Percentiles rank a stretch among this genome's conserved stretches.
These are phyloP conservation scores for Abrostola triplasia DNA, from an alignment of 2,888 invertebrate species.

Conservation along the genomic window DNA sequence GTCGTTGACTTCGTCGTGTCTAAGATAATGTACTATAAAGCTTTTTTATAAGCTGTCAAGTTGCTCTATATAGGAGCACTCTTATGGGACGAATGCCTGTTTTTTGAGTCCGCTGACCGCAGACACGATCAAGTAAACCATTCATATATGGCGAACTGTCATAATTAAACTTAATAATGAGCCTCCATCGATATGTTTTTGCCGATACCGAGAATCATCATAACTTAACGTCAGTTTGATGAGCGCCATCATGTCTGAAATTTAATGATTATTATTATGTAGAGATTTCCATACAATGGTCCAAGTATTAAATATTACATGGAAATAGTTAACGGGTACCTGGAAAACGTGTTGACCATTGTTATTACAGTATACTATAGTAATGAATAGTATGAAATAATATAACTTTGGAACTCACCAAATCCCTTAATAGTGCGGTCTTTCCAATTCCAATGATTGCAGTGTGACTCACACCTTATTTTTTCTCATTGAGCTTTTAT, in stretches of 20 bases:
- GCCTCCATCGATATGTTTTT: slow-evolving; percentile 79
- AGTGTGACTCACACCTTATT: too few relatives aligned
- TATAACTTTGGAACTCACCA: too few relatives aligned
- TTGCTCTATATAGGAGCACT: slow-evolving; percentile 75
- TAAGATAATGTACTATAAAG: slow-evolving; percentile 70
- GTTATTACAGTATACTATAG: not conserved
- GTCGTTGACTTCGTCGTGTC: slow-evolving; percentile 64
- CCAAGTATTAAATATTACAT: slow-evolving; percentile 48
- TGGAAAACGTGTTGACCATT: slow-evolving; percentile 4
- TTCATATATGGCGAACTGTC: slow-evolving; percentile 86
- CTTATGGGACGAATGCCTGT: slow-evolving; percentile 71
- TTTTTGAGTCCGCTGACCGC: slow-evolving; percentile 70
- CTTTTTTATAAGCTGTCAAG: slow-evolving; percentile 74
- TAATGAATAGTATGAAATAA: not conserved
- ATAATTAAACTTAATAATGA: slow-evolving; percentile 87
- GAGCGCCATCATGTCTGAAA: slow-evolving; percentile 64
- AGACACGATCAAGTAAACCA: slow-evolving; percentile 75
- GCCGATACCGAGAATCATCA: slow-evolving; percentile 78
- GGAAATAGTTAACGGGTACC: slow-evolving; percentile 38
- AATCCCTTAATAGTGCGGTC: too few relatives aligned
- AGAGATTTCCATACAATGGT: slow-evolving; percentile 63
- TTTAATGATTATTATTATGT: slow-evolving; percentile 64
- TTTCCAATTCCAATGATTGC: too few relatives aligned
- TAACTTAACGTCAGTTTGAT: slow-evolving; percentile 81
- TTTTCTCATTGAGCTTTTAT: too few relatives aligned